A percentile compares a stretch with the other conserved stretches of the same genome.
Conservation (phyloP, 2,888 invertebrate species). For the Pomacea canaliculata region DNA sequence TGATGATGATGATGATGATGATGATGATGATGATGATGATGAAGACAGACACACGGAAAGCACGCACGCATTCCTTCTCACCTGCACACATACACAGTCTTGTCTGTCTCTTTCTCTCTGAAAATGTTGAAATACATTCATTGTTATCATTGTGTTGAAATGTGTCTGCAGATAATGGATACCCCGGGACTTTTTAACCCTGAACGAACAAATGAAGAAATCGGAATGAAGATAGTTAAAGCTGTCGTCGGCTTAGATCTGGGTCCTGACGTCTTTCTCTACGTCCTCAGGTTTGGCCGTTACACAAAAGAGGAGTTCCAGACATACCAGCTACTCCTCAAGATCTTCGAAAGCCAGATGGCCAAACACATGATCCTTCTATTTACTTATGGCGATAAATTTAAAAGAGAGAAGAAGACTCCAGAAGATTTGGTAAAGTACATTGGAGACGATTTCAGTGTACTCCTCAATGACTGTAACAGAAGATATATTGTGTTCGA, state of each 20-base stretch:
- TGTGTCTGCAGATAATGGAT: constrained; percentile 3
- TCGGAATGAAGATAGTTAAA: not conserved
- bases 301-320: constrained; percentile 11
- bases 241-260: not conserved
- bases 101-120: too few relatives aligned
- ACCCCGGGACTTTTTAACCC: constrained; percentile 15
- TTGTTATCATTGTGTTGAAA: too few relatives aligned
- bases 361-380: constrained; percentile 10
- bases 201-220: not conserved
- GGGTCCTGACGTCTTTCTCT: constrained; percentile 10
- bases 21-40: too few relatives aligned
- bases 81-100: too few relatives aligned
- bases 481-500: constrained; percentile 6
- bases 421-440: not conserved
- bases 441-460: not conserved
- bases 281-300: constrained; percentile 5
- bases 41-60: too few relatives aligned
- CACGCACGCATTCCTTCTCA: too few relatives aligned
- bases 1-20: too few relatives aligned
- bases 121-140: too few relatives aligned
- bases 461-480: not conserved
- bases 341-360: constrained; percentile 2
- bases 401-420: not conserved
- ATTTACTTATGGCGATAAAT: constrained; percentile 4
- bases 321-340: not conserved